Conservation (phyloP, 2,113 vertebrate genomes). For the Cyprinodon tularosa region DNA sequence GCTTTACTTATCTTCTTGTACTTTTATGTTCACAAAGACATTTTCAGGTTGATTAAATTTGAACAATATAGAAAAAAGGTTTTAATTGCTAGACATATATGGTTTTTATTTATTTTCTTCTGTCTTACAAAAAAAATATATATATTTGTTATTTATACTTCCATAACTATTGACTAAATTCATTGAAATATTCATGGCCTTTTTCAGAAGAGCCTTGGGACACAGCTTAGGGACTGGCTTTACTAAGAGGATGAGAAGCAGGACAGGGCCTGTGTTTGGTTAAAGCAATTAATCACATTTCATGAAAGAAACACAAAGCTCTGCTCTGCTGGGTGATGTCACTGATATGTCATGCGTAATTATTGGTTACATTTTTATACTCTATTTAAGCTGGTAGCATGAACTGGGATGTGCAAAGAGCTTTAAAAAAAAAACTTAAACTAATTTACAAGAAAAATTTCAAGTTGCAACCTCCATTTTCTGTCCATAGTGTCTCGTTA, state of each 20-base stretch:
- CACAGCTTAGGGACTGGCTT: conserved; percentile 17
- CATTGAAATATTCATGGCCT: conserved; percentile 57
- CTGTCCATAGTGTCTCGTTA: neutral
- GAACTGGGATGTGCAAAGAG: neutral
- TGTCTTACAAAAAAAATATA: neutral
- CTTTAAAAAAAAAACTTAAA: neutral
- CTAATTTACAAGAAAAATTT: neutral
- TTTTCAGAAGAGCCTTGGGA: conserved; percentile 7
- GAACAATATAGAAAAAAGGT: neutral
- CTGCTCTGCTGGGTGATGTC: conserved; percentile 43
- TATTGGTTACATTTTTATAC: neutral
- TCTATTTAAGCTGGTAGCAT: neutral
- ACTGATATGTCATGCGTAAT: conserved; percentile 9
- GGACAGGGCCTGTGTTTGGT: conserved; percentile 33
- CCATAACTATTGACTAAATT: conserved; percentile 39
- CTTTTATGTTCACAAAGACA: neutral
- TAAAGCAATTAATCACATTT: conserved; percentile 72
- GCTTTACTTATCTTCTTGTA: neutral
- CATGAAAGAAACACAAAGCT: conserved; percentile 12
- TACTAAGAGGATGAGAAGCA: conserved; percentile 37
- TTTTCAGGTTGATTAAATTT: neutral
- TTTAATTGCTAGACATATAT: neutral
- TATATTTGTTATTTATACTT: conserved; percentile 20
- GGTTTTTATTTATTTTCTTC: neutral
- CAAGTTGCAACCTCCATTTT: too few species aligned